These are phyloP conservation scores for Pseudoatta argentina DNA, from an alignment of 1,140 invertebrate species.

Conservation along the genomic window DNA sequence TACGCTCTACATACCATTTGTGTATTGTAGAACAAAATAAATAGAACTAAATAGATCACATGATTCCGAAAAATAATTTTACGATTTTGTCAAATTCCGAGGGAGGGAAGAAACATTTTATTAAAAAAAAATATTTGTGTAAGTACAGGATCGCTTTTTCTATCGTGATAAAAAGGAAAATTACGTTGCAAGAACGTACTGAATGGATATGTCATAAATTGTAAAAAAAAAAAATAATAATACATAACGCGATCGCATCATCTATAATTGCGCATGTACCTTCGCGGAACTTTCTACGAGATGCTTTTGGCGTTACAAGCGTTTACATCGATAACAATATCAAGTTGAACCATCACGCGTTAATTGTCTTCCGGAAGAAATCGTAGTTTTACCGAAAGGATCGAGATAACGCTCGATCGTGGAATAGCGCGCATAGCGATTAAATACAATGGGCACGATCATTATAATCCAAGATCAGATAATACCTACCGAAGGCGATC, in stretches of 20 bases:
- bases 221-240: background rate
- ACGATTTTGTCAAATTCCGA: background rate
- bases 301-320: background rate
- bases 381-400: slow-evolving; percentile 61
- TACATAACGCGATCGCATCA: background rate
- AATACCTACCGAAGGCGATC: slow-evolving; percentile 42
- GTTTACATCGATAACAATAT: slow-evolving; percentile 23
- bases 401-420: slow-evolving; percentile 44
- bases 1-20: background rate
- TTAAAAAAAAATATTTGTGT: background rate
- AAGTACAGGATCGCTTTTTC: background rate
- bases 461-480: slow-evolving; percentile 52
- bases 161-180: background rate
- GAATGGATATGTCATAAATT: background rate
- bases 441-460: slow-evolving; percentile 42
- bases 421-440: background rate
- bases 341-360: background rate
- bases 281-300: background rate
- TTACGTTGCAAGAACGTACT: background rate
- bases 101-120: background rate
- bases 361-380: slow-evolving; percentile 42
- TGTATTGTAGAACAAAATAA: no score
- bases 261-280: slow-evolving; percentile 15
- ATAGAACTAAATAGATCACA: background rate
- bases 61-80: background rate